A percentile compares a stretch with the other conserved stretches of the same genome.
These are phyloP conservation scores for Parnassius mnemosyne DNA, from an alignment of 2,888 invertebrate species.

Conservation along the genomic window DNA sequence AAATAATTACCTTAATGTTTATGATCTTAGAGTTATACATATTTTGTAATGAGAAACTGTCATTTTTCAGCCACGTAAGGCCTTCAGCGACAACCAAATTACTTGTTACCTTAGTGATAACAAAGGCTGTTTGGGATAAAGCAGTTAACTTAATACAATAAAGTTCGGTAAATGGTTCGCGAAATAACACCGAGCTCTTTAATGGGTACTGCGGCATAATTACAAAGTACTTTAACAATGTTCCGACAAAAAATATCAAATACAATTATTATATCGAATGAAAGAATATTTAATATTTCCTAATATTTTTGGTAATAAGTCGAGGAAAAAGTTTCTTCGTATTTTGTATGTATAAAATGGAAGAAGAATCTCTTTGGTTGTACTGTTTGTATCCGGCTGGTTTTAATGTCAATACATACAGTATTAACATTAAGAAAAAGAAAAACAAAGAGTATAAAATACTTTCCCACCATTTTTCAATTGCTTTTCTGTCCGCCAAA, in stretches of 20 bases:
- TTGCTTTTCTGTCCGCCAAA: too few species aligned
- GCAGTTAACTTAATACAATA: conserved; percentile 25
- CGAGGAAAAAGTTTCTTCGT: too few species aligned
- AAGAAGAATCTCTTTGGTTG: too few species aligned
- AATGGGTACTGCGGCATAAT: conserved; percentile 12
- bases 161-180: conserved; percentile 23
- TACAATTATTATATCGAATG: not conserved
- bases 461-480: too few species aligned
- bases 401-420: too few species aligned
- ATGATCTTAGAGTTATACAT: too few species aligned
- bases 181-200: conserved; percentile 15
- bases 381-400: too few species aligned
- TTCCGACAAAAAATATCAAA: not conserved
- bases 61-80: not conserved
- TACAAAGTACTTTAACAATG: conserved; percentile 4
- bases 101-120: conserved; percentile 17
- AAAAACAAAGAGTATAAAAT: too few species aligned
- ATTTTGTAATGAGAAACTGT: too few species aligned
- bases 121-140: conserved; percentile 17
- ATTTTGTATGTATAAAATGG: too few species aligned
- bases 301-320: not conserved
- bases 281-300: not conserved
- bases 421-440: too few species aligned
- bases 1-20: too few species aligned
- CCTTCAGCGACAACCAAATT: conserved; percentile 3